phyloP scores from a whole-genome alignment of 2,888 invertebrate species.

The Melanargia galathea region DNA sequence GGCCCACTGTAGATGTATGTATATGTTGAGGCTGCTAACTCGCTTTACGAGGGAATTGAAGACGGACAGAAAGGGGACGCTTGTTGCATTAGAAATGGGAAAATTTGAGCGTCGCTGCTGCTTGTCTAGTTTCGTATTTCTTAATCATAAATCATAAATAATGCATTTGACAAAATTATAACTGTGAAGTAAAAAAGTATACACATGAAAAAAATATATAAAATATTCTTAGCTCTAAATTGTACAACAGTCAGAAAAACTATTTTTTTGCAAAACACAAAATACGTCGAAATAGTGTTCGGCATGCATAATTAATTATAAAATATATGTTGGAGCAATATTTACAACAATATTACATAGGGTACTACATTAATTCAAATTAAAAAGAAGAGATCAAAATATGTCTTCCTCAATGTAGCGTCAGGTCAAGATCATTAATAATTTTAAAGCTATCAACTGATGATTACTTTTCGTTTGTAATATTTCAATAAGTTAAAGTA shows the following conservation, averaged over 20 bases:
- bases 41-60: slow-evolving; percentile 53
- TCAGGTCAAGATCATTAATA: neutral
- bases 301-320: neutral
- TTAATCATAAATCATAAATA: neutral
- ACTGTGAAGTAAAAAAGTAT: too few relatives aligned
- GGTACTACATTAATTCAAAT: too few relatives aligned
- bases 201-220: too few relatives aligned
- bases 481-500: too few relatives aligned
- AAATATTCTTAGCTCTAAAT: too few relatives aligned
- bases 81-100: slow-evolving; percentile 36
- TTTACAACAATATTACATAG: too few relatives aligned
- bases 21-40: slow-evolving; percentile 45
- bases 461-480: too few relatives aligned
- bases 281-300: neutral
- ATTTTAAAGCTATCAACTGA: too few relatives aligned
- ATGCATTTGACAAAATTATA: too few relatives aligned
- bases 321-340: too few relatives aligned
- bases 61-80: slow-evolving; percentile 53
- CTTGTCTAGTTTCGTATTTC: neutral
- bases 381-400: too few relatives aligned
- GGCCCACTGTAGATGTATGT: slow-evolving; percentile 51
- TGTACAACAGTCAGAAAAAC: too few relatives aligned
- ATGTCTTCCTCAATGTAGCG: neutral
- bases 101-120: slow-evolving; percentile 6
- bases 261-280: neutral